Evolutionary conservation across 2,113 vertebrate genomes (phyloP), one percentile per base, ranked within the genome.

Genomic region (Thermophis baileyi): DNA sequence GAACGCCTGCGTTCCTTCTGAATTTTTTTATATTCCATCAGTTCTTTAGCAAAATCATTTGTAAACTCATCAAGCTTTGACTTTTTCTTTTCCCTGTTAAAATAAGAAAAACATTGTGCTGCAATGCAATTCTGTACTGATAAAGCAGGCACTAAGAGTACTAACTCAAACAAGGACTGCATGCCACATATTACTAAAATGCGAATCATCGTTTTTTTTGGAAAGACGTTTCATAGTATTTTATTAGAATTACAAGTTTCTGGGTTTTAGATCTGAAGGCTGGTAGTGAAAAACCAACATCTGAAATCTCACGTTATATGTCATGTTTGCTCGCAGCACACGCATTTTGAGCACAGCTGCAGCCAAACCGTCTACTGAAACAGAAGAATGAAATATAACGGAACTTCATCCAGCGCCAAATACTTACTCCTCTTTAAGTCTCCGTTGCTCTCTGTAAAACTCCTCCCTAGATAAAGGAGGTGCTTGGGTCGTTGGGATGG

Each of bases 21-120:
- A 96, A 99, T 98, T 97, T 99, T 99, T 98, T 99, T 99, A 97
- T 99, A 99, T 98, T 99, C 99, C 98, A 99, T 98, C 94, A 99
- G 98, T 97, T 99, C 99, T 98, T 99, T 99, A 97, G 99, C 99
- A 98, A 99, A 99, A 98, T 99, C 99, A 98, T 99, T 99, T 97
- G 99, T 99, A 97, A 99, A 99, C 97, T 99, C 99, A 98, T 99
- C 99, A 96, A 99, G 98, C 97, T 99, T 99, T 94, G 99, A 99
- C 97, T 98, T 98, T 97, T 98, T 98, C 96, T 99, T 98, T 97
- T 99, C 98, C 97, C 99, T 99, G 97, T 98, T 96, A 98, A 98
- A 98, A 98, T 97, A 96, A 95, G 96, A 96, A 95, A 94, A 96
- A 95, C 94, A 96, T 95, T 95, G 89, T 94, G 96, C 89, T 60